Conservation (phyloP, 2,888 invertebrate genomes). For the Conus canariensis region DNA sequence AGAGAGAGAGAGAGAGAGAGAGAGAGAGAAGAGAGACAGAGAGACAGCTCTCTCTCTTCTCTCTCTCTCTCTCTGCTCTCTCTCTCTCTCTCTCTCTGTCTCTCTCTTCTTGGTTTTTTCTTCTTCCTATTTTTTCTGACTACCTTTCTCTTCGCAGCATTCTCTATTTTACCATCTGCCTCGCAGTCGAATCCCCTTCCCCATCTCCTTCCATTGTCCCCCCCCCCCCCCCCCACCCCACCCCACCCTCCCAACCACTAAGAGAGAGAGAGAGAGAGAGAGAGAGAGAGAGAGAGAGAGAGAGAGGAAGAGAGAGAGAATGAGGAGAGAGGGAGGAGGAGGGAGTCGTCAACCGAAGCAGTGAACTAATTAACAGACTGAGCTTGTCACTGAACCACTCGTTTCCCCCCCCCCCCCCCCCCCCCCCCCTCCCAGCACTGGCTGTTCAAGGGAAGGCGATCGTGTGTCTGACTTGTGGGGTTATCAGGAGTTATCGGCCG, state of each 20-base stretch:
- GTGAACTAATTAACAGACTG: not conserved
- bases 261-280: slow-evolving; percentile 30
- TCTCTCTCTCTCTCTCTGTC: too few relatives aligned
- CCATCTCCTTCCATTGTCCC: not conserved
- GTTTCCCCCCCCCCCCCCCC: not conserved
- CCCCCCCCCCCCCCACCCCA: too few relatives aligned
- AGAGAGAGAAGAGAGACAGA: not conserved
- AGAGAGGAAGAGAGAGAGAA: slow-evolving; percentile 30
- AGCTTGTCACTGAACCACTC: not conserved
- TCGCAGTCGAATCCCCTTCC: too few relatives aligned
- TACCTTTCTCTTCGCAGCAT: not conserved
- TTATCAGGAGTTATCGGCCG: slow-evolving; percentile 14
- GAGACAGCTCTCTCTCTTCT: not conserved
- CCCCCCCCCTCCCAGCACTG: not conserved
- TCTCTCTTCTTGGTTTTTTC: too few relatives aligned
- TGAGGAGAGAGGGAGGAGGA: slow-evolving; percentile 28
- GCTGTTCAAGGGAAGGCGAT: not conserved
- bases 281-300: slow-evolving; percentile 32
- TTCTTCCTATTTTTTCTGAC: not conserved
- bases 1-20: not conserved
- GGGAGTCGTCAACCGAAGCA: not conserved
- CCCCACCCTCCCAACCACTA: too few relatives aligned
- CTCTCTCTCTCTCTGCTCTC: too few relatives aligned
- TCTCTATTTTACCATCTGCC: too few relatives aligned
- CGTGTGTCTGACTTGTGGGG: not conserved